Conservation (phyloP, 1,140 invertebrate genomes). For the Bombus haemorrhoidalis region DNA sequence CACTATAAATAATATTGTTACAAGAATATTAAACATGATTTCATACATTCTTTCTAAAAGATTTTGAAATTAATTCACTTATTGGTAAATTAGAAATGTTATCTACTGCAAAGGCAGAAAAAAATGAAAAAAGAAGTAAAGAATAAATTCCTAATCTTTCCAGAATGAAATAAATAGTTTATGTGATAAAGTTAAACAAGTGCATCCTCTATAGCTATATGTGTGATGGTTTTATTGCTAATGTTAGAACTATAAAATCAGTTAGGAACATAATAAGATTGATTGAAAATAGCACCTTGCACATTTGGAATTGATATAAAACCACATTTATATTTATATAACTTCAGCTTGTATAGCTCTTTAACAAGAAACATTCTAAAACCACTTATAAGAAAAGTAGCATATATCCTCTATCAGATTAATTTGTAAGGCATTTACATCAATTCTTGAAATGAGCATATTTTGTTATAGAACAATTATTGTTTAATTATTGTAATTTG, state of each 20-base stretch:
- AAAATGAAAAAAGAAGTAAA: neutral
- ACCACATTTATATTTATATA: neutral
- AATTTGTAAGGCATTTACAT: conserved; percentile 19
- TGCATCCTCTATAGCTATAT: neutral
- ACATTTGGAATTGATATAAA: neutral
- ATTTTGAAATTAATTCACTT: neutral
- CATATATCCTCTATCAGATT: conserved; percentile 6
- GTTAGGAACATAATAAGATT: neutral
- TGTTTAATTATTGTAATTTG: neutral
- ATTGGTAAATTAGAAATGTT: neutral
- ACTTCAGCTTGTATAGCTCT: neutral
- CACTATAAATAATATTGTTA: neutral
- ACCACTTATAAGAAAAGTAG: conserved; percentile 43
- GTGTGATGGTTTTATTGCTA: neutral
- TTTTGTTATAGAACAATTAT: neutral
- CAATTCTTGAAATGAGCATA: neutral
- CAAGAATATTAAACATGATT: neutral
- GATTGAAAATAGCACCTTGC: conserved; percentile 9
- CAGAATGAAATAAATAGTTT: neutral
- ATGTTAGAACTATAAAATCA: neutral
- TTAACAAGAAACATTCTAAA: conserved; percentile 13
- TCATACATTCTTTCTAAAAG: neutral
- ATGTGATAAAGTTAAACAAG: neutral
- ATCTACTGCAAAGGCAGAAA: neutral
- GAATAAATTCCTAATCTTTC: neutral